Conservation (phyloP, 2,888 invertebrate species). For the Polietes domitor region DNA sequence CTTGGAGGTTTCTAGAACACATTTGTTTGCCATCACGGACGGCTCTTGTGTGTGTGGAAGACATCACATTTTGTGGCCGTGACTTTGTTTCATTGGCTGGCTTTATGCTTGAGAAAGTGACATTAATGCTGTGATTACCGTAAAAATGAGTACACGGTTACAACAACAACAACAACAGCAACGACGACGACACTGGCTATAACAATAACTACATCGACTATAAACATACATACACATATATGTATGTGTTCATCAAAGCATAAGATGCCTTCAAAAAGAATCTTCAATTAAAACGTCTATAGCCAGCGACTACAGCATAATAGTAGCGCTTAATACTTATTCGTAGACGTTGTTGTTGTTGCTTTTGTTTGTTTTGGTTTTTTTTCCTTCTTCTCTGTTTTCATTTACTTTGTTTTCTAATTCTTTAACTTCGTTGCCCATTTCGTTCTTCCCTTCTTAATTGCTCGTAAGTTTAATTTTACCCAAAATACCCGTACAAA, state of each 20-base stretch:
- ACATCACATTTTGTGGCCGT: slow-evolving; percentile 8
- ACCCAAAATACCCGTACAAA: slow-evolving; percentile 33
- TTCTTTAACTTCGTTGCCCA: neutral
- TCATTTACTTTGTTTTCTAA: neutral
- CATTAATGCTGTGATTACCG: slow-evolving; percentile 55
- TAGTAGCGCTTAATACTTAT: neutral
- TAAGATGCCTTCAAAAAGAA: neutral
- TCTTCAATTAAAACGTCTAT: neutral
- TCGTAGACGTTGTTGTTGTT: neutral
- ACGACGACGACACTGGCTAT: slow-evolving; percentile 32
- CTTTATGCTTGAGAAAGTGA: slow-evolving; percentile 54
- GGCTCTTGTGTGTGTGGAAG: neutral
- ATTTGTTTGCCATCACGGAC: neutral
- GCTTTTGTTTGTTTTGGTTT: neutral
- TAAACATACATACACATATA: neutral
- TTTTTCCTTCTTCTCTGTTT: neutral
- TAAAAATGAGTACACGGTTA: slow-evolving; percentile 53
- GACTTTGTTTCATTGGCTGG: slow-evolving; percentile 29
- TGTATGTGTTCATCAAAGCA: too few species aligned
- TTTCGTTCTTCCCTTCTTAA: neutral
- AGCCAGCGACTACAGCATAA: too few species aligned
- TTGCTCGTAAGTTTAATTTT: neutral
- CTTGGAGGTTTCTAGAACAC: neutral
- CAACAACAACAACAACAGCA: slow-evolving; percentile 16
- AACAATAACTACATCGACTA: slow-evolving; percentile 19